phyloP scores from a whole-genome alignment of 1,140 invertebrate genomes.

The Sesamia nonagrioides region DNA sequence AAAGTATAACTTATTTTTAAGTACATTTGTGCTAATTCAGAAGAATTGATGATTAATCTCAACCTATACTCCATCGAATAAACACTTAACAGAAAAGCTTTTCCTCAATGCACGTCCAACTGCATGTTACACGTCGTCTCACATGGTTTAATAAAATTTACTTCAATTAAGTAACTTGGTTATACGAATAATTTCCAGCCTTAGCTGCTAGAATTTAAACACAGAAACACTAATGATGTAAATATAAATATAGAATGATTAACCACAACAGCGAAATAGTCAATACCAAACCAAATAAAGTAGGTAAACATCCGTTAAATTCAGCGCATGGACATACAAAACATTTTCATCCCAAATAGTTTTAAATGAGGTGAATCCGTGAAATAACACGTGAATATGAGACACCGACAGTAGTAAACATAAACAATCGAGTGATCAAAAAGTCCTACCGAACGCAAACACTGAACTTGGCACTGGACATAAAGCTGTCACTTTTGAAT shows the following conservation, averaged over 20 bases:
- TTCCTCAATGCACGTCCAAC: slow-evolving; percentile 18
- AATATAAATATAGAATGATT: neutral
- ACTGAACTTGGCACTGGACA: slow-evolving; percentile 64
- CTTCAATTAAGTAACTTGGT: neutral
- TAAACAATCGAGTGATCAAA: slow-evolving; percentile 48
- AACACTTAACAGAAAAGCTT: slow-evolving; percentile 20
- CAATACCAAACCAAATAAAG: neutral
- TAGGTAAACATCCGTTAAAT: slow-evolving; percentile 1
- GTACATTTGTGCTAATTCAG: neutral
- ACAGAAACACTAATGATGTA: neutral
- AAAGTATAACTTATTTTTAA: no score
- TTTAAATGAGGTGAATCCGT: slow-evolving; percentile 24
- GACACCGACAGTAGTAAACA: slow-evolving; percentile 56
- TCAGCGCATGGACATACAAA: slow-evolving; percentile 12
- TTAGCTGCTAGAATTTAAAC: neutral
- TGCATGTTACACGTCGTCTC: neutral
- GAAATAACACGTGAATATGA: slow-evolving; percentile 43
- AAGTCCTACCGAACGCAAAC: slow-evolving; percentile 52
- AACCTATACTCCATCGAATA: neutral
- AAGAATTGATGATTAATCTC: slow-evolving; percentile 14
- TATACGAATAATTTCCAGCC: neutral
- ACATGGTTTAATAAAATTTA: slow-evolving; percentile 3
- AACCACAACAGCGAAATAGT: neutral
- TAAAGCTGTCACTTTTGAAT: slow-evolving; percentile 59
- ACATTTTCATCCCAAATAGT: slow-evolving; percentile 32